Evolutionary conservation across 2,797 vertebrate genomes (phyloP).

Genomic region (Chrysocyon brachyurus): DNA sequence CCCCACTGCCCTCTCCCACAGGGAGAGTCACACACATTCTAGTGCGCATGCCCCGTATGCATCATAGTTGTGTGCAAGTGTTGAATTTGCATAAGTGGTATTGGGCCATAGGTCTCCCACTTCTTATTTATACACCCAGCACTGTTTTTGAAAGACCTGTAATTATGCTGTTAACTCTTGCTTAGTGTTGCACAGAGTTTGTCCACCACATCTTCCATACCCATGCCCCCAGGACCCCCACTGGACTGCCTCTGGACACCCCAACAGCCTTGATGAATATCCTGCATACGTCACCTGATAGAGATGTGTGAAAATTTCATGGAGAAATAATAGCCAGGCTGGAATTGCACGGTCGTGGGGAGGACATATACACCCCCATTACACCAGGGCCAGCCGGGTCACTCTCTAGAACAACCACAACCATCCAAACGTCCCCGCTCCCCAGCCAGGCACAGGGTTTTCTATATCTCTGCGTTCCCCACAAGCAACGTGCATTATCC

Average conservation of each 20-base stretch:
- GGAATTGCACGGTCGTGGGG: neutral
- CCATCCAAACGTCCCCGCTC: neutral
- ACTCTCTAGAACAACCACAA: neutral
- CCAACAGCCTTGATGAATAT: neutral
- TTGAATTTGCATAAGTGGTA: neutral
- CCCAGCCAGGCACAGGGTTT: neutral
- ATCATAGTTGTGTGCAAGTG: neutral
- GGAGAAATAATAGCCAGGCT: neutral
- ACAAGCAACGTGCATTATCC: rapidly evolving
- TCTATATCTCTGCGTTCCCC: neutral
- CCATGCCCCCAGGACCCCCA: neutral
- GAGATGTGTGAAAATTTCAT: neutral
- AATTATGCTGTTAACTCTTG: neutral
- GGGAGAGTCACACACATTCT: neutral
- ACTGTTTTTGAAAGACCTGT: neutral
- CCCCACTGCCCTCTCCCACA: rapidly evolving
- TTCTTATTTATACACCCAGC: neutral
- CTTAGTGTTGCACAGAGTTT: rapidly evolving
- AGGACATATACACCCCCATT: no score
- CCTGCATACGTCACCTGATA: rapidly evolving
- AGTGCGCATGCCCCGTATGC: no score
- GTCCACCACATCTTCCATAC: rapidly evolving
- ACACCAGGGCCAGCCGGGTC: no score
- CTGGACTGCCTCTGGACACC: neutral
- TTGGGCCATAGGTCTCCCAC: neutral